phyloP scores from a whole-genome alignment of 2,113 vertebrate species.

The Budorcas taxicolor region DNA sequence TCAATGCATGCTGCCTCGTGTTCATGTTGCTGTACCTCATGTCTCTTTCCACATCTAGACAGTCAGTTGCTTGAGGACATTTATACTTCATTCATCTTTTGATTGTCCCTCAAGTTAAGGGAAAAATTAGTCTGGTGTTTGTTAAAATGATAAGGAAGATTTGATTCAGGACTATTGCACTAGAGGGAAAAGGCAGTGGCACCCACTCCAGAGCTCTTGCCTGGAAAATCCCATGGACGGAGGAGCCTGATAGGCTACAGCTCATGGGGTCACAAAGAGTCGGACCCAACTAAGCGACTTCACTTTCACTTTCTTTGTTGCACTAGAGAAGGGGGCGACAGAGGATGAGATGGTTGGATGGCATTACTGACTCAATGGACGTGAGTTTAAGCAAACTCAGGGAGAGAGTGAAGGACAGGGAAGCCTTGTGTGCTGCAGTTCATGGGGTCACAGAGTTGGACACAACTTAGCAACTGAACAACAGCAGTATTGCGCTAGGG shows the following conservation, averaged over 20 bases:
- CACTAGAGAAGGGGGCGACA: not conserved
- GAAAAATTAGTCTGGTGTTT: not conserved
- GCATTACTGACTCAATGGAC: not conserved
- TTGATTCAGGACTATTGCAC: not conserved
- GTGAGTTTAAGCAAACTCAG: not conserved
- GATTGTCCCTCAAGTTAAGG: not conserved
- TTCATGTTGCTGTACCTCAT: fast-evolving
- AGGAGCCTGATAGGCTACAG: not conserved
- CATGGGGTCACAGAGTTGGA: not conserved
- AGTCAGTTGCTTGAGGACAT: not conserved
- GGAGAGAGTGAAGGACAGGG: not conserved
- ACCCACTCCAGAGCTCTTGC: not conserved
- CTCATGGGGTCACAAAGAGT: too few relatives aligned
- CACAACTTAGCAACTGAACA: not conserved
- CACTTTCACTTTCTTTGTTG: not conserved
- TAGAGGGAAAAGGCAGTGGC: not conserved
- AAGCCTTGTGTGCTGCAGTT: not conserved
- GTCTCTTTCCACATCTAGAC: not conserved
- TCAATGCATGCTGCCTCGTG: fast-evolving
- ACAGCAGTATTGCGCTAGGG: not conserved
- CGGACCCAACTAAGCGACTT: too few relatives aligned
- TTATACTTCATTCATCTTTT: not conserved
- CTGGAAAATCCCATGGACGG: too few relatives aligned
- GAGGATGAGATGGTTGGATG: not conserved
- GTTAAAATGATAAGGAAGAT: not conserved